These are phyloP conservation scores for Denticeps clupeoides DNA, from an alignment of 2,797 vertebrate genomes.

Conservation along the genomic window DNA sequence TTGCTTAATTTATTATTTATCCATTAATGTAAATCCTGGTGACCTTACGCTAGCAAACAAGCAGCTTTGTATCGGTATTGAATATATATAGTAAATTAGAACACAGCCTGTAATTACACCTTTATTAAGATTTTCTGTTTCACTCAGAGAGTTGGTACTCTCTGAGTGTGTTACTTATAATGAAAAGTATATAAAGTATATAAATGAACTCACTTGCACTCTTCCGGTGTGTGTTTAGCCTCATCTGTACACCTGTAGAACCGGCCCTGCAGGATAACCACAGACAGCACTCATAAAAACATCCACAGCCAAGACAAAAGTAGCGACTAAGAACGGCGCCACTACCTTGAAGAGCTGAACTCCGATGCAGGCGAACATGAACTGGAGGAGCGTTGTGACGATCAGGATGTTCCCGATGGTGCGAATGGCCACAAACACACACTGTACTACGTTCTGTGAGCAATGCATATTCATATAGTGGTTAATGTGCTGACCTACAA, in stretches of 20 bases:
- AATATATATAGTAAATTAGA: too few relatives aligned
- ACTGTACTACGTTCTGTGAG: slow-evolving; percentile 79
- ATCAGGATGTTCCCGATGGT: slow-evolving; percentile 96
- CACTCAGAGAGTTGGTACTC: too few relatives aligned
- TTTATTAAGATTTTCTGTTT: too few relatives aligned
- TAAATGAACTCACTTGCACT: slow-evolving; percentile 75
- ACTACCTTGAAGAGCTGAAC: slow-evolving; percentile 85
- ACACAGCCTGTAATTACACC: too few relatives aligned
- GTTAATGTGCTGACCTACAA: too few relatives aligned
- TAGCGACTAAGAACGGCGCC: not conserved
- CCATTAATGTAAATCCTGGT: too few relatives aligned
- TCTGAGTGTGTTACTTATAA: not conserved
- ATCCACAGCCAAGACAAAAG: not conserved
- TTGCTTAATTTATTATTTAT: too few relatives aligned
- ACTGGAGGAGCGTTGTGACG: slow-evolving; percentile 83
- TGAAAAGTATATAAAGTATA: not conserved
- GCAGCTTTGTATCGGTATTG: too few relatives aligned
- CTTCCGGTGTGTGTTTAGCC: slow-evolving; percentile 85
- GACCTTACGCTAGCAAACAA: too few relatives aligned
- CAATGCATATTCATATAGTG: slow-evolving; percentile 2
- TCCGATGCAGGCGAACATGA: slow-evolving; percentile 88
- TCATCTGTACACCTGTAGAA: slow-evolving; percentile 95
- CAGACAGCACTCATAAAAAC: not conserved
- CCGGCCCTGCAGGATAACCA: slow-evolving; percentile 87
- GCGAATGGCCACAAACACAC: slow-evolving; percentile 85